Evolutionary conservation across 2,888 invertebrate species (phyloP), one percentile per base, ranked within the genome.

Genomic region (Apeira syringaria): DNA sequence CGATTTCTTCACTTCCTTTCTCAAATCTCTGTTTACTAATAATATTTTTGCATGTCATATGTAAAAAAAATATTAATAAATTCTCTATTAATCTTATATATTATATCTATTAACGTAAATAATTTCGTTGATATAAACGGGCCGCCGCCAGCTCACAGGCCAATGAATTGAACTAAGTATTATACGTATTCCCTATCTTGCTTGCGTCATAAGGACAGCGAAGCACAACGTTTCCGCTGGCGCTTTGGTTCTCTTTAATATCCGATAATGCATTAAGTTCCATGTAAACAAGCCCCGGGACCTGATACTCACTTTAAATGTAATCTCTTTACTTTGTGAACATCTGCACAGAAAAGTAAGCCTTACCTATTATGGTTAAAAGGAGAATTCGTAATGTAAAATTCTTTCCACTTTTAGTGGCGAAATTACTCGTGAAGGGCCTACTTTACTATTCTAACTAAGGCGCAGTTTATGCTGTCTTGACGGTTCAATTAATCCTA

Each of bases 231-330:
- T 65, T 69, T 67, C 75, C 72, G 56, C 56, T 51, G 69, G 74
- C 76, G 63, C 68, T 77, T 74, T 59, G 67, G 63, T 67, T 70
- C 78, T 80, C 80, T 81, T 84, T 84, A 84, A 81, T 82, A 74
- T 73, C 61, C 74, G 62, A 75, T 83, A 84, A 85, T 86, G 80
- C 84, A 84, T 73, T 81, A 84, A 85, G 81, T 86, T 86, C 74
- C 80, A 78, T 77, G 81, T 83, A 83, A 85, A 82, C 85, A 84
- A 64, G 80, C 76, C 76, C 70, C 71, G 71, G 73, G 79, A 72
- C 68, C 72, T 74, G 70, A 75, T 80, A 72, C 69, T 61, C 62
- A 70, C 68, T 71, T 82, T 78, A 80, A 79, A 77, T 70, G 70
- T 74, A 74, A 74, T 73, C 67, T 73, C 61, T 64, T 66, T 65